Percentiles rank a stretch among this genome's conserved stretches.
Conservation (phyloP, 2,113 vertebrate genomes). For the Anas platyrhynchos region DNA sequence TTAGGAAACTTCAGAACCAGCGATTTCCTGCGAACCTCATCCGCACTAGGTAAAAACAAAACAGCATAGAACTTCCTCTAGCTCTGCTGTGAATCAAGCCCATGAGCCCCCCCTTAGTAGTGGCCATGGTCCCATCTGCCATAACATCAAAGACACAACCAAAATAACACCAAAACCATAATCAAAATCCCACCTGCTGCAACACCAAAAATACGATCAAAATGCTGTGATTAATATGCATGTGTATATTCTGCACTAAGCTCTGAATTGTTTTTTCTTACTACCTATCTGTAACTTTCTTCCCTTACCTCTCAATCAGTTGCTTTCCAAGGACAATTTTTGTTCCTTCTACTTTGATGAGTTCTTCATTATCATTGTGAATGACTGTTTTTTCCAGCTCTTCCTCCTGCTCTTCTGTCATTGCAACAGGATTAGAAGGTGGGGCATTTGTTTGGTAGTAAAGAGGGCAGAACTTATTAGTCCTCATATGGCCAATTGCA, state of each 20-base stretch:
- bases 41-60: constrained; percentile 82
- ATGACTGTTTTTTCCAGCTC: constrained; percentile 98
- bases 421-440: constrained; percentile 96
- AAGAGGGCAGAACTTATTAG: constrained; percentile 97
- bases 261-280: background rate
- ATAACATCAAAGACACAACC: background rate
- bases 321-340: constrained; percentile 99
- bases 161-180: background rate
- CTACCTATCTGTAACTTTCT: background rate
- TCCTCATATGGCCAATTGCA: constrained; percentile 98
- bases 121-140: background rate
- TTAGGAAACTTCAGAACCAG: constrained; percentile 98
- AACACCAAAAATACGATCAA: background rate
- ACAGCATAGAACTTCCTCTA: background rate
- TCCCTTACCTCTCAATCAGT: constrained; percentile 92
- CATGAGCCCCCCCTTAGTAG: background rate
- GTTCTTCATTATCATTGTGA: constrained; percentile 97
- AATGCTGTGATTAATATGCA: background rate
- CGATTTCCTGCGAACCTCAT: constrained; percentile 97
- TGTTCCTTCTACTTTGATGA: constrained; percentile 98
- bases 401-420: constrained; percentile 99
- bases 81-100: background rate
- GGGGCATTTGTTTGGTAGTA: constrained; percentile 99
- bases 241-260: background rate
- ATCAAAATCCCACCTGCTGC: background rate